phyloP scores from a whole-genome alignment of 2,797 vertebrate species.

The Trichosurus vulpecula region DNA sequence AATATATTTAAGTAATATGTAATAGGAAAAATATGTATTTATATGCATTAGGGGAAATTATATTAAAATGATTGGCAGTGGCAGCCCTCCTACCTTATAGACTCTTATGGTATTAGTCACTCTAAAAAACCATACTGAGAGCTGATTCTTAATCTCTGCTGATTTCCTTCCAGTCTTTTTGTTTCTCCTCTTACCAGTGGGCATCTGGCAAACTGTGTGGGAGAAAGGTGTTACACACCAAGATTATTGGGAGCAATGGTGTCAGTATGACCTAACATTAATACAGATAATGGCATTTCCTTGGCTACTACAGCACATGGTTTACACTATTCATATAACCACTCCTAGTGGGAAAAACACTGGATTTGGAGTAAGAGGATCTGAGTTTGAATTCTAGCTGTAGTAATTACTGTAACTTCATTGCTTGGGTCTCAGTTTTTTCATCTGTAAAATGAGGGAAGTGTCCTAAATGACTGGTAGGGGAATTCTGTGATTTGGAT shows the following conservation, averaged over 20 bases:
- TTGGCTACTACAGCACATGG: conserved; percentile 8
- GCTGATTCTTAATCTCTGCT: not conserved
- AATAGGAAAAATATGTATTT: not conserved
- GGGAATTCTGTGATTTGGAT: not conserved
- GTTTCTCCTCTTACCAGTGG: not conserved
- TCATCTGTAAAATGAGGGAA: not conserved
- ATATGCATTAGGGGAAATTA: not conserved
- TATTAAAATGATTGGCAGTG: not conserved
- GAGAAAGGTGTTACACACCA: not conserved
- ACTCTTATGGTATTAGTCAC: not conserved
- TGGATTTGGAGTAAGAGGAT: not conserved
- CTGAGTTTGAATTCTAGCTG: not conserved
- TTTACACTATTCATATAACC: conserved; percentile 4
- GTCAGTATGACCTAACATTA: not conserved
- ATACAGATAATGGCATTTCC: not conserved
- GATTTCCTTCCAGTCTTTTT: not conserved
- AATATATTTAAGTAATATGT: not conserved
- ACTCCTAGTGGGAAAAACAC: not conserved
- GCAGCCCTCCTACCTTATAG: not conserved
- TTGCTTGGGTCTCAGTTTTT: not conserved
- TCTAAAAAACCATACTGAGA: not conserved
- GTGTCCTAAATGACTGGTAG: not conserved
- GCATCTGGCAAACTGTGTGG: conserved; percentile 2
- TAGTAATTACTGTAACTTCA: not conserved
- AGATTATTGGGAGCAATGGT: not conserved